Conservation (phyloP, 2,888 invertebrate genomes). For the Lithophane leautieri region DNA sequence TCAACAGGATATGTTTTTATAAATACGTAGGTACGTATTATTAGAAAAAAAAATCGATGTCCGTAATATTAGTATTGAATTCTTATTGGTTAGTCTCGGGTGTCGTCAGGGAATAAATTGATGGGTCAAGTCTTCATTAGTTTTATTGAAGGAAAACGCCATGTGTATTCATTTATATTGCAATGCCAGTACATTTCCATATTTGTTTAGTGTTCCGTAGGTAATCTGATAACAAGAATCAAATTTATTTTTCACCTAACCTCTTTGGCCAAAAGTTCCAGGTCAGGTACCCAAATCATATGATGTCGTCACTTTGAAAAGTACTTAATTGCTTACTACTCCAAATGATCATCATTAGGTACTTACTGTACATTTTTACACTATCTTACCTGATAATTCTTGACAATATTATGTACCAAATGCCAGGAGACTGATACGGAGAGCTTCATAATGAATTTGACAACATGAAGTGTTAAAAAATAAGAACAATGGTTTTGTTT, state of each 20-base stretch:
- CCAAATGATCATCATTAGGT: neutral
- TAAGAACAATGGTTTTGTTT: neutral
- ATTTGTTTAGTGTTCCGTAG: neutral
- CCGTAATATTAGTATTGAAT: constrained; percentile 24
- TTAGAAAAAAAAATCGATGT: constrained; percentile 7
- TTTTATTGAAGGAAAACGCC: constrained; percentile 31
- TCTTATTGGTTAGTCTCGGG: constrained; percentile 32
- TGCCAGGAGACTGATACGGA: neutral
- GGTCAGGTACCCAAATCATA: neutral
- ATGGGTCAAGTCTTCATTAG: constrained; percentile 26
- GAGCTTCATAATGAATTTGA: neutral
- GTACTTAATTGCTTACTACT: neutral
- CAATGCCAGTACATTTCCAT: constrained; percentile 18
- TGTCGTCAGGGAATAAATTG: constrained; percentile 25
- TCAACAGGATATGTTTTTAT: constrained; percentile 57
- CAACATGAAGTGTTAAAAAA: neutral
- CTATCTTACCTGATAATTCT: neutral
- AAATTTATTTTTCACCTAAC: constrained; percentile 28
- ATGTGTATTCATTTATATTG: constrained; percentile 2
- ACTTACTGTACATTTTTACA: constrained; percentile 25
- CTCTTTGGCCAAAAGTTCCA: constrained; percentile 10
- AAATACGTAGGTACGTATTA: constrained; percentile 7
- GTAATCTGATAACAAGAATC: constrained; percentile 20
- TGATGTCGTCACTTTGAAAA: neutral
- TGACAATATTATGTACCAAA: neutral